Evolutionary conservation across 2,797 vertebrate genomes (phyloP).

Genomic region (Gymnothorax javanicus): DNA sequence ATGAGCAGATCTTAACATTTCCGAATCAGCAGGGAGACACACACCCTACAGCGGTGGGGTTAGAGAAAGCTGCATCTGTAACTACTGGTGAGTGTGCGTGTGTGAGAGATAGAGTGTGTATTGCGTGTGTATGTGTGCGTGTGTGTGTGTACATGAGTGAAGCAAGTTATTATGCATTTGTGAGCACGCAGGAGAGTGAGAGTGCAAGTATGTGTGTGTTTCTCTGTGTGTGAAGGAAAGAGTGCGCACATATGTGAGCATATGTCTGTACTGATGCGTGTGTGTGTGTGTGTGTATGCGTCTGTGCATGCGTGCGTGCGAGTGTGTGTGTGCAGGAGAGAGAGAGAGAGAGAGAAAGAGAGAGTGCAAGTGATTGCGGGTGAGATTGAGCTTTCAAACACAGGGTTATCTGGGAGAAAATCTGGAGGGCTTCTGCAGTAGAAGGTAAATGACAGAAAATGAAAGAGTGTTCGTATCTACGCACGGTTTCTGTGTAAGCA

Average conservation of each 20-base stretch:
- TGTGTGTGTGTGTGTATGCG: neutral
- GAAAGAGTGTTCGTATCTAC: slow-evolving; percentile 41
- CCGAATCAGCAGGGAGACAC: slow-evolving; percentile 39
- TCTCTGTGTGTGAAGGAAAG: slow-evolving; percentile 10
- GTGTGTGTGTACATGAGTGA: neutral
- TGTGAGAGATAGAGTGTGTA: neutral
- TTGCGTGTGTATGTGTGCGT: slow-evolving; percentile 17
- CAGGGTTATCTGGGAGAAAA: slow-evolving; percentile 60
- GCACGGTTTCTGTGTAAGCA: slow-evolving; percentile 50
- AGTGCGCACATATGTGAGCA: slow-evolving; percentile 7
- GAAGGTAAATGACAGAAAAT: slow-evolving; percentile 69
- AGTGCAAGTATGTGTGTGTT: neutral
- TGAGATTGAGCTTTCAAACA: slow-evolving; percentile 63
- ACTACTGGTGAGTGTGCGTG: neutral
- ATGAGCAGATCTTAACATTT: slow-evolving; percentile 38
- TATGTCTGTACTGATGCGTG: neutral
- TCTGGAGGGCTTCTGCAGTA: slow-evolving; percentile 75
- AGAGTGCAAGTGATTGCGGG: slow-evolving; percentile 31
- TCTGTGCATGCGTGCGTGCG: neutral
- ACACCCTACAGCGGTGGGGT: slow-evolving; percentile 39
- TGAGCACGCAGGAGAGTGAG: slow-evolving; percentile 22
- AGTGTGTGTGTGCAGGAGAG: slow-evolving; percentile 22
- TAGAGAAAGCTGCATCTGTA: slow-evolving; percentile 33
- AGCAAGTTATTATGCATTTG: slow-evolving; percentile 13
- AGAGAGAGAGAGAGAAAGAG: slow-evolving; percentile 29